A percentile compares a stretch with the other conserved stretches of the same genome.
These are phyloP conservation scores for Chaitophorus viminalis DNA, from an alignment of 2,888 invertebrate genomes.

Conservation along the genomic window DNA sequence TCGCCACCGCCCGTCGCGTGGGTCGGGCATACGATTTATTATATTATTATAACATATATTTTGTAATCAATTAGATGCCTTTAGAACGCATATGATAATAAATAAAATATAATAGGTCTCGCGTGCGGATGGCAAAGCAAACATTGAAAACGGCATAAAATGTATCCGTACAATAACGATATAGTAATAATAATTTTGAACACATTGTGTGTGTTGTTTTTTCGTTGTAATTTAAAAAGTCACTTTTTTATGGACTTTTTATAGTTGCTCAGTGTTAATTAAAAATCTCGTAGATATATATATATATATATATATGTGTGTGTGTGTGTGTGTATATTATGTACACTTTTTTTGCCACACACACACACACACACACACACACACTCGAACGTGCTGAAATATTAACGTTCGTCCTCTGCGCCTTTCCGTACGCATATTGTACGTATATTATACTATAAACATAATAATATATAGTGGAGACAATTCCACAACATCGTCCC, in stretches of 20 bases:
- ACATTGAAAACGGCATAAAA: background rate
- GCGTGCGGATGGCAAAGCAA: background rate
- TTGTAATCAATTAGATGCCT: too few relatives aligned
- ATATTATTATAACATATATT: too few relatives aligned
- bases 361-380: too few relatives aligned
- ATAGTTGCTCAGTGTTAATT: background rate
- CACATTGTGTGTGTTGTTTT: background rate
- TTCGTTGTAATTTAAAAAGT: background rate
- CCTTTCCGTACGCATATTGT: too few relatives aligned
- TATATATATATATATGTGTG: background rate
- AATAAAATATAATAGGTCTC: background rate
- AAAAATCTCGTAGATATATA: background rate
- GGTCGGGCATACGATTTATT: background rate
- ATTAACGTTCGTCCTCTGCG: too few relatives aligned
- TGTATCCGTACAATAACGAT: background rate
- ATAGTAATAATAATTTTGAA: background rate
- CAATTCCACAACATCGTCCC: too few relatives aligned
- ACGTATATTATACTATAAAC: too few relatives aligned
- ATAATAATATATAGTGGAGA: too few relatives aligned
- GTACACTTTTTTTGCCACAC: too few relatives aligned
- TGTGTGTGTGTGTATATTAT: too few relatives aligned
- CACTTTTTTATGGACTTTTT: background rate
- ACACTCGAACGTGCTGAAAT: too few relatives aligned
- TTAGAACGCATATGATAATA: too few relatives aligned
- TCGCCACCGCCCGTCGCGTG: background rate